Evolutionary conservation across 2,113 vertebrate species (phyloP), one percentile per base, ranked within the genome.

Genomic region (Phalacrocorax pelagicus): DNA sequence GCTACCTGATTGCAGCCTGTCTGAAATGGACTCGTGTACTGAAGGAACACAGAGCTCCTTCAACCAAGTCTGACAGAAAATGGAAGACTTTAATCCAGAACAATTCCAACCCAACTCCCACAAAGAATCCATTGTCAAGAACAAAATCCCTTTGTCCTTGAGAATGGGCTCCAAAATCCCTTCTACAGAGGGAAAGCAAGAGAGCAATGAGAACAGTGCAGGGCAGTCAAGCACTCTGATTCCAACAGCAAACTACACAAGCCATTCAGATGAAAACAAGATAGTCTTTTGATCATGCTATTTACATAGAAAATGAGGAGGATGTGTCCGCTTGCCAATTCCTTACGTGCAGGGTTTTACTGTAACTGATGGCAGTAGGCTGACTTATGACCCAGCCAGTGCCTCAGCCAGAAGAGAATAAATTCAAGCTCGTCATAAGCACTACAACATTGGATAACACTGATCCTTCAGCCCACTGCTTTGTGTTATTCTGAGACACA

Each of bases 131-230:
- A 73, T 47, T 93, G 86, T 93, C 73, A 55, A 74, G 88, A 94
- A 96, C 94, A 97, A 65, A 92, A 94, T 20, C 88, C 44, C 89
- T 86, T 86, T 95, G 91, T 94, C 70, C 83, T 54, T 67, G 47
- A 46, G 79, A 62, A 82, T 0, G 4, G 78, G 55, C 52, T 94
- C 90, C 91, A 72, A 61, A 91, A 52, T 40, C 91, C 91, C 75
- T 85, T 26, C 54, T 63, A 34, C 55, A 81, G 73, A 54, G 69
- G 80, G 63, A 65, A 79, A 26, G 79, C 21, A n/a, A 92, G 92
- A 55, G 13, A 93, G 80, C 62, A 83, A 24, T 1, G 29, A 71
- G 86, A 83, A 96, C n/a, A 74, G 81, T 3, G 2, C 42, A 1
- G 81, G n/a, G 47, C 87, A 73, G 54, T 13, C 1, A 15, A 13